Evolutionary conservation across 2,797 vertebrate genomes (phyloP).

Genomic region (Phaenicophaeus curvirostris): DNA sequence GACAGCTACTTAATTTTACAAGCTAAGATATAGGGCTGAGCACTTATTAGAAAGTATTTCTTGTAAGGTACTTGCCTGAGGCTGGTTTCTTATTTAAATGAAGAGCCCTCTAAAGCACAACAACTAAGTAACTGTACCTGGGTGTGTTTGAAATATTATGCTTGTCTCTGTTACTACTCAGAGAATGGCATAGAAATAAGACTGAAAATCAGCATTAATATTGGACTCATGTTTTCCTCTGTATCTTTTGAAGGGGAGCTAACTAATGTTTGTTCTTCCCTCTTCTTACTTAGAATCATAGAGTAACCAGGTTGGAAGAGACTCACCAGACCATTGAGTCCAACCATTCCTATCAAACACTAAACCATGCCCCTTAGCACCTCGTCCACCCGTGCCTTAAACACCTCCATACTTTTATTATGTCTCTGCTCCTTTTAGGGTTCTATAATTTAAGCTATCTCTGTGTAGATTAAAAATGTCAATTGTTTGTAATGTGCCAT

Average conservation of each 20-base stretch:
- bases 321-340: no score
- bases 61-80: not conserved
- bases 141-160: not conserved
- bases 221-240: not conserved
- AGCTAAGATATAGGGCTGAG: slow-evolving; percentile 28
- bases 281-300: no score
- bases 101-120: not conserved
- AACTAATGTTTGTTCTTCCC: not conserved
- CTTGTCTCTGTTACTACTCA: not conserved
- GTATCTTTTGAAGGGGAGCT: not conserved
- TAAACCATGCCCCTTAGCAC: no score
- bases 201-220: not conserved
- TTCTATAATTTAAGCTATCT: not conserved
- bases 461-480: fast-evolving
- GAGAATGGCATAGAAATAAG: not conserved
- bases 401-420: no score
- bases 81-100: not conserved
- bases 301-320: no score
- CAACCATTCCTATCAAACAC: no score
- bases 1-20: slow-evolving; percentile 58
- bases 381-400: no score
- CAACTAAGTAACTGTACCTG: not conserved
- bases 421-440: not conserved
- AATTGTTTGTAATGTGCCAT: not conserved
- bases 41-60: slow-evolving; percentile 15